phyloP scores from a whole-genome alignment of 2,797 vertebrate species.

The Labroides dimidiatus region DNA sequence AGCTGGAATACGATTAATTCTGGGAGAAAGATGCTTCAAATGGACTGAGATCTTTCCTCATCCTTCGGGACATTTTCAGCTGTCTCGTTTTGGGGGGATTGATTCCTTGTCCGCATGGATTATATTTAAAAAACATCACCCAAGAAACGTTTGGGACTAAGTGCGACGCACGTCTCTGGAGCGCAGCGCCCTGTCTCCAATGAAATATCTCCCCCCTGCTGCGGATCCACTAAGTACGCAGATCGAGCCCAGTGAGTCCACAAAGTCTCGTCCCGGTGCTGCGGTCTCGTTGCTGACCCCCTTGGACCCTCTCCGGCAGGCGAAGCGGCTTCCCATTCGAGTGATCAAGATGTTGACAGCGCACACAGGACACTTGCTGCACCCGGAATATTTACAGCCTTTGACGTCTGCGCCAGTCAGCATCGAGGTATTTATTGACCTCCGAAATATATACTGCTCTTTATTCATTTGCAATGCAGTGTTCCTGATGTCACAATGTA shows the following conservation, averaged over 20 bases:
- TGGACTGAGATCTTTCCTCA: constrained; percentile 46
- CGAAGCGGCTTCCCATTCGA: constrained; percentile 90
- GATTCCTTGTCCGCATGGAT: constrained; percentile 63
- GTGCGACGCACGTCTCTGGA: constrained; percentile 22
- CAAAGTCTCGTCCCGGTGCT: constrained; percentile 57
- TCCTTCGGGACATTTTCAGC: constrained; percentile 53
- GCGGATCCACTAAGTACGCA: constrained; percentile 65
- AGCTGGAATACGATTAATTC: neutral
- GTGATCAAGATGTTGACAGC: constrained; percentile 90
- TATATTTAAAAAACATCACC: constrained; percentile 40
- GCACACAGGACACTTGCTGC: constrained; percentile 90
- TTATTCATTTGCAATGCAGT: too few species aligned
- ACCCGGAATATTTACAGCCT: constrained; percentile 94
- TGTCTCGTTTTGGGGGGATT: constrained; percentile 17
- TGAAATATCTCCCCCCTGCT: constrained; percentile 87
- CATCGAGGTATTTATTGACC: constrained; percentile 87
- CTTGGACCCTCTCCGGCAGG: constrained; percentile 89
- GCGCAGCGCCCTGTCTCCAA: constrained; percentile 82
- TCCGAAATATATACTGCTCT: neutral
- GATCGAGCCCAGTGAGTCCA: constrained; percentile 76
- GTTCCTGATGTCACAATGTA: neutral
- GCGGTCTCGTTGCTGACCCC: constrained; percentile 83
- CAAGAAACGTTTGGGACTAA: constrained; percentile 20
- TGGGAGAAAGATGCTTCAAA: constrained; percentile 48
- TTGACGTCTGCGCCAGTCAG: constrained; percentile 91